phyloP scores from a whole-genome alignment of 2,888 invertebrate species.

The Drosophila seclusa region DNA sequence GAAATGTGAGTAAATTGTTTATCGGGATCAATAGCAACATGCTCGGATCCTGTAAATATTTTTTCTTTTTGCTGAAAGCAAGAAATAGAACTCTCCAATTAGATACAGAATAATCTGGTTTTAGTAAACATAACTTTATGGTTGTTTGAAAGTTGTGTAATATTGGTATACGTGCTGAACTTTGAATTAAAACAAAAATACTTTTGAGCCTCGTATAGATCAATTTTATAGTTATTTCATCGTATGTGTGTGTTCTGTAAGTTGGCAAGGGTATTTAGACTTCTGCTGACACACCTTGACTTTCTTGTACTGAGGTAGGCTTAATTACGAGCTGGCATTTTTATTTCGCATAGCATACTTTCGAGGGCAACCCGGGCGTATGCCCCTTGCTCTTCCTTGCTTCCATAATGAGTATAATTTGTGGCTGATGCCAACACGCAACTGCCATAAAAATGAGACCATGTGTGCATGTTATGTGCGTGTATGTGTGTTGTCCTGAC shows the following conservation, averaged over 20 bases:
- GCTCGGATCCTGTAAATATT: background rate
- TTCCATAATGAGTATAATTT: conserved; percentile 65
- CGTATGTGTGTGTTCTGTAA: background rate
- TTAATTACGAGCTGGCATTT: conserved; percentile 52
- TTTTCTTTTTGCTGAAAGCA: background rate
- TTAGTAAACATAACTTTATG: background rate
- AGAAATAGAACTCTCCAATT: background rate
- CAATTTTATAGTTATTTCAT: background rate
- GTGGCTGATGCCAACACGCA: conserved; percentile 52
- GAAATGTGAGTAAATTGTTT: background rate
- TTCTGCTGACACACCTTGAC: conserved; percentile 3
- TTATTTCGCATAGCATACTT: conserved; percentile 61
- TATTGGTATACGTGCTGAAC: background rate
- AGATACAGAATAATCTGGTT: background rate
- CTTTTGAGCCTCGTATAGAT: no score
- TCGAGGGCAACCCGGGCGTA: conserved; percentile 37
- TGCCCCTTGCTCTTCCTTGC: conserved; percentile 23
- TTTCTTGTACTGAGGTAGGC: conserved; percentile 23
- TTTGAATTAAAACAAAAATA: no score
- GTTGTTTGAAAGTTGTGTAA: background rate
- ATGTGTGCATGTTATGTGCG: conserved; percentile 2
- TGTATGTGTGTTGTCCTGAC: conserved; percentile 19
- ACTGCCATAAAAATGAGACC: conserved; percentile 19
- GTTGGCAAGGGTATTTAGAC: conserved; percentile 9
- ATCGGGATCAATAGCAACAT: background rate